Percentiles rank a stretch among this genome's conserved stretches.
Evolutionary conservation across 2,113 vertebrate genomes (phyloP).

Genomic region (Tenebrosternarchus preto): DNA sequence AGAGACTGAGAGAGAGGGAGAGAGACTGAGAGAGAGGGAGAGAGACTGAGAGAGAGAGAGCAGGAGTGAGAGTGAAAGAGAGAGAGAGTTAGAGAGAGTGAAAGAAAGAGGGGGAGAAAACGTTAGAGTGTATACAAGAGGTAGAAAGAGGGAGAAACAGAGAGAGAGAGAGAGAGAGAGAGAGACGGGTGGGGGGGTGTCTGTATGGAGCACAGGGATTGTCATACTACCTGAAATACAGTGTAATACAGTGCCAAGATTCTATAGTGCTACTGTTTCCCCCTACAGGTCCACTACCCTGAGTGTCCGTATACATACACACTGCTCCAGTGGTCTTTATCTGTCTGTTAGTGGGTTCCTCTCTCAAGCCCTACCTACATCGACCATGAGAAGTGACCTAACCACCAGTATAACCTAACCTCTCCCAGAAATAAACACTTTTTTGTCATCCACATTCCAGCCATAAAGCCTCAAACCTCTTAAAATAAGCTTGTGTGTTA

Average conservation of each 20-base stretch:
- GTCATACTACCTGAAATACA: too few relatives aligned
- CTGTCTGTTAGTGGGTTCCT: constrained; percentile 32
- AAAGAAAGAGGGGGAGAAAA: constrained; percentile 45
- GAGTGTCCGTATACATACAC: too few relatives aligned
- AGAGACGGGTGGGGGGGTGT: constrained; percentile 51
- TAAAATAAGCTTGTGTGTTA: constrained; percentile 28
- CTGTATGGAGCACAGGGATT: too few relatives aligned
- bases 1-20: constrained; percentile 8
- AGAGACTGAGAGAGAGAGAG: background rate
- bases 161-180: constrained; percentile 47
- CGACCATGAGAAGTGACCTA: background rate
- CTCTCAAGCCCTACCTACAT: background rate
- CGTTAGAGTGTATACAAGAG: background rate
- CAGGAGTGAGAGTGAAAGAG: constrained; percentile 9
- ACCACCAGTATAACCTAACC: background rate
- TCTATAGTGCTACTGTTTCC: too few relatives aligned
- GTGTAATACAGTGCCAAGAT: too few relatives aligned
- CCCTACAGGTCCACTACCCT: too few relatives aligned
- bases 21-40: constrained; percentile 55
- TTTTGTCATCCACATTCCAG: constrained; percentile 6
- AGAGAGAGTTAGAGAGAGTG: constrained; percentile 46
- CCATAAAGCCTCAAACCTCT: constrained; percentile 8
- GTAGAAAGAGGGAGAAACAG: background rate
- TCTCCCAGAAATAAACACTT: constrained; percentile 35
- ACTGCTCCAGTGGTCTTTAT: too few relatives aligned